Evolutionary conservation across 2,797 vertebrate genomes (phyloP).

Genomic region (Peromyscus attwateri): DNA sequence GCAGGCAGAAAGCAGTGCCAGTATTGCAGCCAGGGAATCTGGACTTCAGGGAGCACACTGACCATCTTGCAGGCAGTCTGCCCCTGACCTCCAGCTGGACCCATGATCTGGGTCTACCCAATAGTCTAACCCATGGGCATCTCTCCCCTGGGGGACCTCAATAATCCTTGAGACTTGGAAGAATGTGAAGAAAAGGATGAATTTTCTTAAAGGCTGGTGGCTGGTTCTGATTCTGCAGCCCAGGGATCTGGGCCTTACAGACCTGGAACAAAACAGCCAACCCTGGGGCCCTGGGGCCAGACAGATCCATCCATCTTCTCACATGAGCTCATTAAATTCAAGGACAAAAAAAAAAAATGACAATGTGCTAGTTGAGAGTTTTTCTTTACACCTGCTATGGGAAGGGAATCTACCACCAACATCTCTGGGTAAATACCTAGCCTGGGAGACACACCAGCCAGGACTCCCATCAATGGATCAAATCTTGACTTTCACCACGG

Average conservation of each 20-base stretch:
- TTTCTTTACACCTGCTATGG: background rate
- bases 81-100: background rate
- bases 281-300: background rate
- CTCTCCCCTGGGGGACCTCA: background rate
- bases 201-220: constrained; percentile 32
- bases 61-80: background rate
- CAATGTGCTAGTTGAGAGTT: background rate
- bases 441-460: background rate
- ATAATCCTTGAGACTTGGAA: background rate
- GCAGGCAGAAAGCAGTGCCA: constrained; percentile 39
- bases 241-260: background rate
- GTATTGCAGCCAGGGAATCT: constrained; percentile 27
- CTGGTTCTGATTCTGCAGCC: background rate
- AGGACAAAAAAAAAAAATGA: constrained; percentile 27
- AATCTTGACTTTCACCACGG: constrained; percentile 8
- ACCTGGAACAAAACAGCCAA: background rate
- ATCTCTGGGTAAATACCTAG: constrained; percentile 25
- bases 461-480: background rate
- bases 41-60: background rate
- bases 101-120: background rate
- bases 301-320: constrained; percentile 3
- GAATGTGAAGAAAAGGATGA: background rate
- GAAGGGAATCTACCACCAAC: background rate
- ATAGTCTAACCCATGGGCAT: background rate
- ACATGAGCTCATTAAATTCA: constrained; percentile 28